A percentile compares a stretch with the other conserved stretches of the same genome.
phyloP scores from a whole-genome alignment of 1,140 invertebrate species.

The Plectus sambesii region DNA sequence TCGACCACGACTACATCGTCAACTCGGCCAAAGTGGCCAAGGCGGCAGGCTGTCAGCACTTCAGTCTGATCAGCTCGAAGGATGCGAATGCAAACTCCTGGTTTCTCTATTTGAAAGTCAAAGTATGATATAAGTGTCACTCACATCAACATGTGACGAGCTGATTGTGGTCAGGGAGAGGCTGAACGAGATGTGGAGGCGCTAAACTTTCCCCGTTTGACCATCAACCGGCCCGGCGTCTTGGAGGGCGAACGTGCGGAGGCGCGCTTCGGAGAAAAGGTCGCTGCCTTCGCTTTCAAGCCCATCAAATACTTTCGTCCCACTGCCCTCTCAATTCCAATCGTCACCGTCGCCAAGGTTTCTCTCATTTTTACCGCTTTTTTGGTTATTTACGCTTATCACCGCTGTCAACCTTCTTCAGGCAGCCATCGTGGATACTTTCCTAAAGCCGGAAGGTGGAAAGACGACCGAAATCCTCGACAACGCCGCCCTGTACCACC shows the following conservation, averaged over 20 bases:
- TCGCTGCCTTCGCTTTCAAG: conserved; percentile 35
- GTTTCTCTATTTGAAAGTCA: conserved; percentile 46
- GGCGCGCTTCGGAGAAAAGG: conserved; percentile 37
- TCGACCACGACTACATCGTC: conserved; percentile 54
- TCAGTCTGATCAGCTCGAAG: conserved; percentile 49
- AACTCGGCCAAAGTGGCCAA: conserved; percentile 50
- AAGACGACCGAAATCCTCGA: conserved; percentile 37
- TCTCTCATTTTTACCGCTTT: too few species aligned
- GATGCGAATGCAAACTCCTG: conserved; percentile 46
- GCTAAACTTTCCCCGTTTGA: conserved; percentile 3
- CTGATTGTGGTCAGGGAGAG: conserved; percentile 1
- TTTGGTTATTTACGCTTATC: too few species aligned
- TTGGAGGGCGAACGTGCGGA: conserved; percentile 44
- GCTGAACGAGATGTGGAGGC: conserved; percentile 6
- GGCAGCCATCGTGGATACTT: conserved; percentile 46
- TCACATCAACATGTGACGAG: conserved; percentile 8
- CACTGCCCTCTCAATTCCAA: conserved; percentile 43
- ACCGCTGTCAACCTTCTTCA: too few species aligned
- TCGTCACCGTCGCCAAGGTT: conserved; percentile 37
- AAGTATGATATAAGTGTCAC: conserved; percentile 34
- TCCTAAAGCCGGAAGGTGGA: conserved; percentile 23
- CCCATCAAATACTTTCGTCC: conserved; percentile 44
- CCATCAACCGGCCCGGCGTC: conserved; percentile 27
- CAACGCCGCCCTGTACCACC: conserved; percentile 45
- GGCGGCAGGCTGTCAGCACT: conserved; percentile 49